Percentiles rank a stretch among this genome's conserved stretches.
Conservation (phyloP, 2,113 vertebrate species). For the Carassius carassius region DNA sequence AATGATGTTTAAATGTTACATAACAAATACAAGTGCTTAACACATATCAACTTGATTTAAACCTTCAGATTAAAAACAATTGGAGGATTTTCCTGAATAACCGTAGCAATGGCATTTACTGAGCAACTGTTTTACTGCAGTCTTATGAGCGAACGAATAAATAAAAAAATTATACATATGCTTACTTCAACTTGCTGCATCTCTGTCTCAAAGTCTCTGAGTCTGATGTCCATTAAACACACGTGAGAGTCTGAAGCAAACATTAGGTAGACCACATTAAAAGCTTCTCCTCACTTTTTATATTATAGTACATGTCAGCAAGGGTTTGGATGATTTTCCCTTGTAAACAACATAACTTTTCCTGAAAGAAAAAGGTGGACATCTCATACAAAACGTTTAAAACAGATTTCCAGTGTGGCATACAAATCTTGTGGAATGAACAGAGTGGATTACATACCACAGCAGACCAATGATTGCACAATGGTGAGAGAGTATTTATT, state of each 20-base stretch:
- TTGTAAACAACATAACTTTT: conserved; percentile 37
- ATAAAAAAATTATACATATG: too few relatives aligned
- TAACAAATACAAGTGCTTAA: not conserved
- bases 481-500: conserved; percentile 1
- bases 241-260: conserved; percentile 19
- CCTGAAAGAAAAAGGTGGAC: conserved; percentile 14
- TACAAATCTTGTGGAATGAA: not conserved
- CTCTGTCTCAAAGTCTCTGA: not conserved
- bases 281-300: conserved; percentile 3
- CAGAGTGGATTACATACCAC: not conserved
- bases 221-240: not conserved
- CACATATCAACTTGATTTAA: not conserved
- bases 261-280: conserved; percentile 15
- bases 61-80: not conserved
- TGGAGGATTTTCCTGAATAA: not conserved
- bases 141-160: too few relatives aligned
- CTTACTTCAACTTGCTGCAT: too few relatives aligned
- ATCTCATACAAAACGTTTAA: not conserved
- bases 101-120: not conserved
- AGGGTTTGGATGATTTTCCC: conserved; percentile 35
- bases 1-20: not conserved
- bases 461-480: not conserved
- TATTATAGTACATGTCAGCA: not conserved
- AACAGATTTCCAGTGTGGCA: not conserved
- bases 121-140: not conserved